Evolutionary conservation across 2,113 vertebrate species (phyloP).

Genomic region (Hystrix brachyura): DNA sequence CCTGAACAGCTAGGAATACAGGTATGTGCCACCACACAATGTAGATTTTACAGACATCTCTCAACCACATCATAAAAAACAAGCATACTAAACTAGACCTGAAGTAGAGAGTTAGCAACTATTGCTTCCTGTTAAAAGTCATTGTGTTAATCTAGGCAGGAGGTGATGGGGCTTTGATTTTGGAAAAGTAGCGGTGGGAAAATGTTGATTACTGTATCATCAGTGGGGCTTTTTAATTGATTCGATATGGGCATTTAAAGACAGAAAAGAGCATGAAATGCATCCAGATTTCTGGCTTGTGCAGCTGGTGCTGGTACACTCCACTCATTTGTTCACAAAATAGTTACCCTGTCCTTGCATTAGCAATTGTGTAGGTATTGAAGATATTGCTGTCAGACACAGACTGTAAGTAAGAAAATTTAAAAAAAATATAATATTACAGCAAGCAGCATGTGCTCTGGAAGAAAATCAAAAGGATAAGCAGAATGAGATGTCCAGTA

Average conservation of each 20-base stretch:
- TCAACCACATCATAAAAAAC: not conserved
- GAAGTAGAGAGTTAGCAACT: not conserved
- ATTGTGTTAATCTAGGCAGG: not conserved
- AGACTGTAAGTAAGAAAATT: not conserved
- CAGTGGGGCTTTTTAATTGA: not conserved
- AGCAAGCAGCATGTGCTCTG: not conserved
- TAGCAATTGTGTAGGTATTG: not conserved
- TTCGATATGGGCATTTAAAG: not conserved
- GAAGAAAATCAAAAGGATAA: not conserved
- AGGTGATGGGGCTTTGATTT: not conserved
- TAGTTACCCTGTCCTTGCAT: not conserved
- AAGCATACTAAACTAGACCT: not conserved
- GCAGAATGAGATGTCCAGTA: no score
- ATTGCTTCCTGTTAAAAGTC: not conserved
- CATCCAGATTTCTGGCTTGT: not conserved
- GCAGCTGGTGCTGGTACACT: accelerated
- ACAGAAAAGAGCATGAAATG: not conserved
- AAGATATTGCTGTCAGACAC: not conserved
- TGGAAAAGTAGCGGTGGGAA: not conserved
- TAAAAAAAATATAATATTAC: not conserved
- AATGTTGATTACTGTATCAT: not conserved
- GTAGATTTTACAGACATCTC: not conserved
- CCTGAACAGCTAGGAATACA: not conserved
- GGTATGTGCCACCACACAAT: not conserved
- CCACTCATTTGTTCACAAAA: not conserved